phyloP scores from a whole-genome alignment of 1,140 invertebrate genomes.

The Drosophila lini region DNA sequence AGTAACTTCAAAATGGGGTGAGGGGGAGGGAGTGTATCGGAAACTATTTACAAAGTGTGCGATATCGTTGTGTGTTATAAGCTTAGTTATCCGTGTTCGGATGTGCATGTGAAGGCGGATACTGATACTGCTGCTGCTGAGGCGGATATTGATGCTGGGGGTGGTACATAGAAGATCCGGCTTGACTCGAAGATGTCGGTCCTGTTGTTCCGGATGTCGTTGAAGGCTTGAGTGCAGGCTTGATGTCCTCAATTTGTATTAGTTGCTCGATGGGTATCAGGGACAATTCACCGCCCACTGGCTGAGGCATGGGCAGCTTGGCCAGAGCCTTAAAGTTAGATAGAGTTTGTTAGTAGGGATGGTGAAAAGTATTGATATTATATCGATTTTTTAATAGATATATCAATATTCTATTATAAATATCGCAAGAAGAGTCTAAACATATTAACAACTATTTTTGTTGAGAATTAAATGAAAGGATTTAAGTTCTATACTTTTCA shows the following conservation, averaged over 20 bases:
- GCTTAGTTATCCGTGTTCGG: constrained; percentile 63
- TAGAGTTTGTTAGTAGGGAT: background rate
- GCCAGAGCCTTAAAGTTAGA: constrained; percentile 62
- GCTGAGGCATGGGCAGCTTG: constrained; percentile 75
- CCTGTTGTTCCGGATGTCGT: constrained; percentile 39
- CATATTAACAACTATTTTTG: no score
- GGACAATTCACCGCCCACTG: constrained; percentile 90
- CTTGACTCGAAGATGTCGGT: constrained; percentile 53
- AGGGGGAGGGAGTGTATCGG: constrained; percentile 49
- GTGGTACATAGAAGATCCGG: constrained; percentile 53
- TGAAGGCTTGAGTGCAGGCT: constrained; percentile 60
- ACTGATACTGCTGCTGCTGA: constrained; percentile 48
- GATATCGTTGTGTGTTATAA: constrained; percentile 4
- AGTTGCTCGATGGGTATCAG: constrained; percentile 92
- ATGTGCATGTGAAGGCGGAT: constrained; percentile 48
- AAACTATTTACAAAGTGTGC: constrained; percentile 75
- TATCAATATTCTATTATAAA: no score
- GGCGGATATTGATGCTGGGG: constrained; percentile 45
- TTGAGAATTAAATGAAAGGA: no score
- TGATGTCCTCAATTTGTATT: constrained; percentile 88
- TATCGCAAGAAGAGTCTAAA: no score
- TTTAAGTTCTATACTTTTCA: no score
- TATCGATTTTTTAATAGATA: no score
- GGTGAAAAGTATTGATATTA: no score
- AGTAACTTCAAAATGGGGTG: constrained; percentile 42